A percentile compares a stretch with the other conserved stretches of the same genome.
phyloP scores from a whole-genome alignment of 2,888 invertebrate genomes.

The Tachina lurida region DNA sequence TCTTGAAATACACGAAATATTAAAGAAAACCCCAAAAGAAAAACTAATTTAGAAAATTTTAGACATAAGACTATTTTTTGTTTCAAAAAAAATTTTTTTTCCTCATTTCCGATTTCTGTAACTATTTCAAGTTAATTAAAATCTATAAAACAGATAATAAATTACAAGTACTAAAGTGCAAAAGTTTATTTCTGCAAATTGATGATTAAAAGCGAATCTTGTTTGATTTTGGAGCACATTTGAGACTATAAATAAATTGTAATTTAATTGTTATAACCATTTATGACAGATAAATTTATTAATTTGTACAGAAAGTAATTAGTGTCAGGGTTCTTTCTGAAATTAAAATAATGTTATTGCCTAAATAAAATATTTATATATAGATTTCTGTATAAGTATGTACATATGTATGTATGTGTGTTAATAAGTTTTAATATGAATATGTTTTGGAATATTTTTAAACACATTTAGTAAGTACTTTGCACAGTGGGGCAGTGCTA shows the following conservation, averaged over 20 bases:
- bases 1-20: not conserved
- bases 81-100: too few species aligned
- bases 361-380: too few species aligned
- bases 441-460: too few species aligned
- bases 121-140: not conserved
- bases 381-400: too few species aligned
- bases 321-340: slow-evolving; percentile 25
- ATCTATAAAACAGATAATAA: not conserved
- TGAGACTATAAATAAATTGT: not conserved
- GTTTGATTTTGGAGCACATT: too few species aligned
- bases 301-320: slow-evolving; percentile 23
- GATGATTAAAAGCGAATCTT: not conserved
- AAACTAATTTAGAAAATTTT: slow-evolving; percentile 1
- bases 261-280: not conserved
- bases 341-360: slow-evolving; percentile 6
- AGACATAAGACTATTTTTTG: not conserved
- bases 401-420: too few species aligned
- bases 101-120: not conserved
- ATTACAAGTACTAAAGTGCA: not conserved
- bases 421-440: too few species aligned
- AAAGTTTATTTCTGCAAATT: not conserved
- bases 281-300: not conserved
- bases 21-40: not conserved
- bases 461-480: too few species aligned
- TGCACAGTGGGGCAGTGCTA: too few species aligned